A percentile compares a stretch with the other conserved stretches of the same genome.
phyloP scores from a whole-genome alignment of 23 tunicate genomes.

The Phallusia fumigata region DNA sequence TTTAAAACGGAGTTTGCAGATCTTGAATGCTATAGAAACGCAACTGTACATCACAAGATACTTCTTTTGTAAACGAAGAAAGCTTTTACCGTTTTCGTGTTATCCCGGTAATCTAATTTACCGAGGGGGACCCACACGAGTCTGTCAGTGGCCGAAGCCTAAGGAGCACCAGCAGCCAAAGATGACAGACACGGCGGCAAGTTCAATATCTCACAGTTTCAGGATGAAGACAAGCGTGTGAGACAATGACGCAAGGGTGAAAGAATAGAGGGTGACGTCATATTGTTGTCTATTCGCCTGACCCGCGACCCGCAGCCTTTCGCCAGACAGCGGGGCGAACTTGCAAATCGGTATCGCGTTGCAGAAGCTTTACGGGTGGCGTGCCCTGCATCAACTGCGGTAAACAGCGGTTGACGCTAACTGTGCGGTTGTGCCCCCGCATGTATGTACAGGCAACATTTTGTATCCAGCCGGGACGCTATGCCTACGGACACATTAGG shows the following conservation, averaged over 20 bases:
- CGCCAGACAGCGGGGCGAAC: neutral
- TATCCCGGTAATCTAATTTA: constrained; percentile 4
- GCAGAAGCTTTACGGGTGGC: constrained; percentile 8
- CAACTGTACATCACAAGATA: too few relatives aligned
- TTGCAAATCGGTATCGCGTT: constrained; percentile 4
- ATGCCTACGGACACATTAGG: too few relatives aligned
- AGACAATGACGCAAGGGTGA: neutral
- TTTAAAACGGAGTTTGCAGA: too few relatives aligned
- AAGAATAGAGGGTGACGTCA: neutral
- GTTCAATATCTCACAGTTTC: neutral
- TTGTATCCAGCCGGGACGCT: neutral
- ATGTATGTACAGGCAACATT: neutral
- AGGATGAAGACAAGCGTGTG: neutral
- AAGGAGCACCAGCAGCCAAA: neutral
- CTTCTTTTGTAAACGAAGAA: neutral
- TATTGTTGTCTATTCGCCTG: constrained; percentile 6
- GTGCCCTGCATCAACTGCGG: neutral
- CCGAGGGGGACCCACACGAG: constrained; percentile 2
- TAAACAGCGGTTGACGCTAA: neutral
- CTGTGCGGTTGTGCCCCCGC: neutral
- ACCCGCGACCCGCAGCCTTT: neutral
- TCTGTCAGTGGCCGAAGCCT: neutral
- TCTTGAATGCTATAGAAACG: too few relatives aligned
- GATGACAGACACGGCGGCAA: neutral
- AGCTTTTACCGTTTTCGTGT: constrained; percentile 6